Base-by-base conservation (phyloP, 2,888 invertebrate genomes). In the Odontothrips loti region DNA sequence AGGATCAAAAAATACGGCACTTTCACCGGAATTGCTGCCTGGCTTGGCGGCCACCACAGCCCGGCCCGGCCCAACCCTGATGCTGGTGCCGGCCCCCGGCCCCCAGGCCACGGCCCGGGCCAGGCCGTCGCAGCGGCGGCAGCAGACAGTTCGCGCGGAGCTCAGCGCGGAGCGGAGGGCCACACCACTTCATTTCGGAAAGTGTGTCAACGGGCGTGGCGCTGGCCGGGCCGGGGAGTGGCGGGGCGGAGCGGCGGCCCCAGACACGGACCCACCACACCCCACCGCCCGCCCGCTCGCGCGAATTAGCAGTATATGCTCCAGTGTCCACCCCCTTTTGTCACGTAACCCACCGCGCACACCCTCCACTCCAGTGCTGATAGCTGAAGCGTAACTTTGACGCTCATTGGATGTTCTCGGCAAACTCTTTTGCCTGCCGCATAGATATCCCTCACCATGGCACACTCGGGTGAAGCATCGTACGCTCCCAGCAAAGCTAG, bases 1-100 rank as follows among this genome's bases (percentile, higher is more conserved):
- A 75, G 68, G 68, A 75, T 75, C 68, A 75, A 75, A 75, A 75
- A 75, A 75, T 75, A 75, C 68, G 68, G 68, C 68, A 75, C 68
- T 75, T 75, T 75, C 68, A 27, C 68, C 68, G 8, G 68, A 75
- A 75, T 75, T 75, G 68, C 68, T 27, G 23, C 4, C 27, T 12
- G 23, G 68, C 11, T 12, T 27, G 68, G 27, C 12, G 27, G 68
- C 51, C 51, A 20, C 58, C 20, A 20, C 58, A 58, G 58, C 58
- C 20, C 20, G 34, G 51, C 51, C 51, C 15, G 34, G 51, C 51
- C 51, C 15, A 10, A 20, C 51, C 51, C 15, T 58, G 58, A 11
- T 15, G 17, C 6, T 6, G 20, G 58, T 58, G 58, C 20, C n/a
- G n/a, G n/a, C n/a, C n/a, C 58, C 58, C 4, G 58, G 58, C 20